Base-by-base conservation (phyloP, 2,888 invertebrate species). In the Beris chalybata region DNA sequence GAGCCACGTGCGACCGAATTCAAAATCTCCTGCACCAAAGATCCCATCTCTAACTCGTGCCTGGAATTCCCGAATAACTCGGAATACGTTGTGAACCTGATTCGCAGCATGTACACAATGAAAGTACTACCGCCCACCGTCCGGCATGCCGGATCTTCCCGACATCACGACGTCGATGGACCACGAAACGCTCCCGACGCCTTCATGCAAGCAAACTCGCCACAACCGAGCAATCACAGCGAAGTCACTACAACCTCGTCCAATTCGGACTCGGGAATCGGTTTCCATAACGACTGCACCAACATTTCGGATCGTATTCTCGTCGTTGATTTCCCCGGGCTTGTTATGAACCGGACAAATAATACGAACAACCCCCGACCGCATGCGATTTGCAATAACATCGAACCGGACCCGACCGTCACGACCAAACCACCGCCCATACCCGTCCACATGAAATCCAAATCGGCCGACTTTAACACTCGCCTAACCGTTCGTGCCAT, bases 261-360 rank as follows among this genome's bases (percentile, higher is more conserved):
- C 73, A 96, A 95, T 78, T 95, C 95, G 66, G 97, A 97, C 78
- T 96, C 95, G 2, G 96, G 97, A 0, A 95, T 97, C 69, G 96
- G 96, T 0, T 95, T 95, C 74, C 88, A 93, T 71, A 95, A 95
- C 74, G 94, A 95, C 74, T 90, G 90, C 73, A 87, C 90, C 9
- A 91, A 91, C 74, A 88, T 92, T 61, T 91, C 91, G 0, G 93
- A 92, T 77, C 83, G 92, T 67, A 92, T 92, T 73, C 78, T 91
- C 43, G 87, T 90, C 0, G 90, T 91, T 0, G 92, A 92, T 75
- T 91, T 91, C 75, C 87, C 87, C 0, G 82, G 82, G 13, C 74
- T 74, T 11, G 68, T 71, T 5, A 65, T 68, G 7, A 72, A 75
- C 71, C 30, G 74, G 70, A 11, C 73, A 12, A 7, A 67, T 69